These are phyloP conservation scores for Philereme transversata DNA, from an alignment of 2,888 invertebrate species.

Conservation along the genomic window DNA sequence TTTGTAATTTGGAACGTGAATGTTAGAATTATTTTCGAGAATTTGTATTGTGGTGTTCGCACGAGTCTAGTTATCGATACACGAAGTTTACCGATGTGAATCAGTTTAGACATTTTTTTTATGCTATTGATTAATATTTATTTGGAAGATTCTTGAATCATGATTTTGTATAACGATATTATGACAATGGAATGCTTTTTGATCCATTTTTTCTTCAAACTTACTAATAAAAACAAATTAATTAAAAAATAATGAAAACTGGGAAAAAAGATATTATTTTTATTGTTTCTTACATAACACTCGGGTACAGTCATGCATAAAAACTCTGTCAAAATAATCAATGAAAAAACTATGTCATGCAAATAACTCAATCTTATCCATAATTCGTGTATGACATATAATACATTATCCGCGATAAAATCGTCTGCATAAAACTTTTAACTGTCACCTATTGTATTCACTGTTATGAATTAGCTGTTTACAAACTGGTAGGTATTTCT, in stretches of 20 bases:
- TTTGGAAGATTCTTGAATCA: not conserved
- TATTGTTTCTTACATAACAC: too few species aligned
- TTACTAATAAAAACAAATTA: too few species aligned
- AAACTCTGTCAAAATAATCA: too few species aligned
- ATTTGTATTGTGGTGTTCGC: conserved; percentile 63
- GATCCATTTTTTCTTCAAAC: too few species aligned
- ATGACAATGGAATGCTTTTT: too few species aligned
- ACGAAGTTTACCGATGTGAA: conserved; percentile 37
- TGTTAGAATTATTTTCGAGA: conserved; percentile 69
- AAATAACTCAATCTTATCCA: conserved; percentile 12
- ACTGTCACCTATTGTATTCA: conserved; percentile 24
- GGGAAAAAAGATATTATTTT: too few species aligned
- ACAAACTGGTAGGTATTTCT: not conserved
- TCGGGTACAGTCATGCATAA: too few species aligned
- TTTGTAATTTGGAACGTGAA: conserved; percentile 71
- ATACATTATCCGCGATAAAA: conserved; percentile 20
- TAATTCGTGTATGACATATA: conserved; percentile 13
- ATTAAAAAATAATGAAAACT: too few species aligned
- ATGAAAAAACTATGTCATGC: not conserved
- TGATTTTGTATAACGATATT: not conserved
- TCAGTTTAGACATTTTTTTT: conserved; percentile 17
- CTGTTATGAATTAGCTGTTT: conserved; percentile 9
- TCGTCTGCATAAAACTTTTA: conserved; percentile 5
- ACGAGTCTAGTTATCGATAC: conserved; percentile 47
- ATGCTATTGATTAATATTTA: conserved; percentile 9